These are phyloP conservation scores for Gordius sp. DNA, from an alignment of 2,888 invertebrate species.

Conservation along the genomic window DNA sequence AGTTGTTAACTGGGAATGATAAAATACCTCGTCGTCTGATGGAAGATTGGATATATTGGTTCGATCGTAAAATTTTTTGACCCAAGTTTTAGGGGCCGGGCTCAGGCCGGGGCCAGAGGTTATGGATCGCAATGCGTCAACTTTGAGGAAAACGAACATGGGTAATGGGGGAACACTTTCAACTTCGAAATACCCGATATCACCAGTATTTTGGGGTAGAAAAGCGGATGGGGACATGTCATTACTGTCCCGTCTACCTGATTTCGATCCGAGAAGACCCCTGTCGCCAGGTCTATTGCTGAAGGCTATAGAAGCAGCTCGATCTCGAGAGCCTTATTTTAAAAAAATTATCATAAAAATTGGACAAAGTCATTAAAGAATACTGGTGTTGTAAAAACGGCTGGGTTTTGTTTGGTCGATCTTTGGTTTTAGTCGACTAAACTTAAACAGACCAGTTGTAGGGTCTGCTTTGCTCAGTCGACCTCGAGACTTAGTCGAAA, in stretches of 20 bases:
- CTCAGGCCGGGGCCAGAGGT: no score
- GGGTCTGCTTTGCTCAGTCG: no score
- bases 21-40: no score
- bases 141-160: constrained; percentile 71
- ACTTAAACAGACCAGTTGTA: no score
- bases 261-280: neutral
- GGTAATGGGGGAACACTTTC: constrained; percentile 92
- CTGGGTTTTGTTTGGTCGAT: no score
- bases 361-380: neutral
- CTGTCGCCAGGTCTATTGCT: neutral
- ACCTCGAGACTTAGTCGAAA: no score
- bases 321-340: neutral
- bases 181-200: constrained; percentile 55
- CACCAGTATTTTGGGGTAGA: neutral
- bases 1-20: no score
- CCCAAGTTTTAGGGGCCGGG: no score
- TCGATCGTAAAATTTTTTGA: no score
- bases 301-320: constrained; percentile 4
- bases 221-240: neutral
- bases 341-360: neutral
- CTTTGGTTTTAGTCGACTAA: no score
- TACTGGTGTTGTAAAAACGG: no score
- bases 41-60: no score
- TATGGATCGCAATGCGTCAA: constrained; percentile 42
- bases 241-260: neutral